Base-by-base conservation (phyloP, 2,888 invertebrate genomes). In the Elegia similella region DNA sequence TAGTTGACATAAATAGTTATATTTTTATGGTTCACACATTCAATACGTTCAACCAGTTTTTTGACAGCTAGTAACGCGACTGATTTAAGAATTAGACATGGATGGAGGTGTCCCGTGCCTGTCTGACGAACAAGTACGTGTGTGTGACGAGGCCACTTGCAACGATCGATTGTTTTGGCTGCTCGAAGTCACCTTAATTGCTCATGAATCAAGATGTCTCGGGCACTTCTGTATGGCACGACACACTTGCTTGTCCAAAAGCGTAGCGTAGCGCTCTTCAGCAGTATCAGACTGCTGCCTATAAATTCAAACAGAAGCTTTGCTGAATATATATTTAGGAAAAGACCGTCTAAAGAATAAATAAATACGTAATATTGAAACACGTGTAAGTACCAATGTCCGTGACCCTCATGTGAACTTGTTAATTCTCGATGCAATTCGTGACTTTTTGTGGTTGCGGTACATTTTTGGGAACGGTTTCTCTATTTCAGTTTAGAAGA, bases 131-230 rank as follows among this genome's bases (percentile, higher is more conserved):
- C 68, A 75, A 70, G 76, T 75, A 71, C 32, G 59, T 64, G 64
- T 60, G 55, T 43, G 44, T 44, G 75, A 76, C 80, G 76, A 81
- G 79, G 70, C 82, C 87, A 87, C 85, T 88, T 86, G 82, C 73
- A 80, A 69, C 82, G 88, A 91, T 90, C 86, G 90, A 90, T 91
- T 91, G 90, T 89, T 90, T 88, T 84, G 90, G 90, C 90, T 91
- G 89, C 83, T 77, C 73, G 80, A 69, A 84, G 84, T 76, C 88
- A 79, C 84, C 88, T 88, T 90, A 90, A 91, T 91, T 91, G 90
- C 83, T 82, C 78, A 72, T 78, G 84, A 86, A 87, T 90, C 84
- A 88, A 86, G 86, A 81, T 80, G 86, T 82, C 84, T 82, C 75
- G 78, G 72, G 72, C 73, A 75, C 73, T 76, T 80, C 77, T 75